Base-by-base conservation (phyloP, 2,113 vertebrate genomes). In the Oncorhynchus kisutch region DNA sequence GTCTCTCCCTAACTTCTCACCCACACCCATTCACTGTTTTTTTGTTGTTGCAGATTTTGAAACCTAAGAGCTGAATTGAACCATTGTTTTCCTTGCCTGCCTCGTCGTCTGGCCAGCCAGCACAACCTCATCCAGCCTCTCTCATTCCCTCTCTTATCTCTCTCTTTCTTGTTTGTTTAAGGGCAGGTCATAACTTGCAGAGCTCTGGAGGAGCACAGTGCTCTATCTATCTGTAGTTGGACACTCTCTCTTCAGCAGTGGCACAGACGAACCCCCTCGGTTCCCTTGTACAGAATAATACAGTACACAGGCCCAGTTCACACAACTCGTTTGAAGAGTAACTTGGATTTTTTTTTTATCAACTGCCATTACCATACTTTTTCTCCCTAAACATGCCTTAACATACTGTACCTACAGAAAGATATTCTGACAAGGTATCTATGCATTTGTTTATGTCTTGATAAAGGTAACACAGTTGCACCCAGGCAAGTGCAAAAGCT, bases 51-150 rank as follows among this genome's bases (percentile, higher is more conserved):
- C 82, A 74, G 65, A 81, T 86, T 90, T 90, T 91, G 89, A 89
- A 91, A 90, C 86, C 81, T 74, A 84, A 88, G 86, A 85, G 79
- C 85, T 92, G 88, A 93, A 92, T 88, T 76, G 84, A 87, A 83
- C 75, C 84, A 91, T 92, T 93, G 90, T 91, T 90, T 83, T 82
- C 54, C 68, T 77, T 68, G 68, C 72, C 79, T 78, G 27, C 29
- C 57, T 25, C 34, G 14, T 82, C 79, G 74, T 79, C 80, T 59
- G 48, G 2, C 27, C 77, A 73, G 85, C 83, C 80, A 27, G 27
- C 25, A 8, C 59, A 31, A 80, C 82, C 81, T 85, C 84, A 77
- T 31, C 25, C 27, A 34, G 67, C 31, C 24, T 29, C 67, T 48
- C 34, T 20, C 67, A 66, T 72, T 54, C 73, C 0, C 69, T 62